Conservation (phyloP, 2,113 vertebrate genomes). For the Sula dactylatra region DNA sequence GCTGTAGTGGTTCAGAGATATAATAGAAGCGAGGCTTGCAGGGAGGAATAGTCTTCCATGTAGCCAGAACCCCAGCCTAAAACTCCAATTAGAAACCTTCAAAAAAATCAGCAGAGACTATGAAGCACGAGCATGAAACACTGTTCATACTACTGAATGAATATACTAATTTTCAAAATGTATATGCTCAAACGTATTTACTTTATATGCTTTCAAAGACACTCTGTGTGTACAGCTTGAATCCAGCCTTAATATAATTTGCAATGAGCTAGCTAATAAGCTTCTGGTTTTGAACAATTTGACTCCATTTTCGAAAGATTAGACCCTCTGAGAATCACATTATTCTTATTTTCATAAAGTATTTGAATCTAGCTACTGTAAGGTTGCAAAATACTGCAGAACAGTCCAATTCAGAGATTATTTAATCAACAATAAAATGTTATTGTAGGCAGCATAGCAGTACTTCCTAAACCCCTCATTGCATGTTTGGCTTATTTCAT, state of each 20-base stretch:
- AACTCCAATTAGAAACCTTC: not conserved
- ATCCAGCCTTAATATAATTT: not conserved
- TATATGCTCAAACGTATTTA: not conserved
- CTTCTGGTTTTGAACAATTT: slow-evolving; percentile 67
- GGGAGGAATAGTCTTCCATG: not conserved
- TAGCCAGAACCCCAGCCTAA: not conserved
- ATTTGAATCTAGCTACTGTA: slow-evolving; percentile 33
- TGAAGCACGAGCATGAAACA: not conserved
- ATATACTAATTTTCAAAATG: not conserved
- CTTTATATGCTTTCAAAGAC: not conserved
- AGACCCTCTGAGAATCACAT: slow-evolving; percentile 16
- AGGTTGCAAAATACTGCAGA: slow-evolving; percentile 36
- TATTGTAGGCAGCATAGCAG: slow-evolving; percentile 42
- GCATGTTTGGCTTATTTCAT: slow-evolving; percentile 64
- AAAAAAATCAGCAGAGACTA: not conserved
- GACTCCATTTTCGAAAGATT: slow-evolving; percentile 59
- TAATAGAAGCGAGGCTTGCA: not conserved
- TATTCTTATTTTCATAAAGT: slow-evolving; percentile 20
- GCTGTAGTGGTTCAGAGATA: not conserved
- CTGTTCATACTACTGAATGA: not conserved
- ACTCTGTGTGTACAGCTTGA: not conserved
- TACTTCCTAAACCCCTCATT: slow-evolving; percentile 51
- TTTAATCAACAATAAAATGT: slow-evolving; percentile 65
- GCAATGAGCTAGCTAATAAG: slow-evolving; percentile 12
- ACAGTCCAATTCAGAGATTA: slow-evolving; percentile 54